These are phyloP conservation scores for Coremacera marginata DNA, from an alignment of 2,888 invertebrate genomes.

Conservation along the genomic window DNA sequence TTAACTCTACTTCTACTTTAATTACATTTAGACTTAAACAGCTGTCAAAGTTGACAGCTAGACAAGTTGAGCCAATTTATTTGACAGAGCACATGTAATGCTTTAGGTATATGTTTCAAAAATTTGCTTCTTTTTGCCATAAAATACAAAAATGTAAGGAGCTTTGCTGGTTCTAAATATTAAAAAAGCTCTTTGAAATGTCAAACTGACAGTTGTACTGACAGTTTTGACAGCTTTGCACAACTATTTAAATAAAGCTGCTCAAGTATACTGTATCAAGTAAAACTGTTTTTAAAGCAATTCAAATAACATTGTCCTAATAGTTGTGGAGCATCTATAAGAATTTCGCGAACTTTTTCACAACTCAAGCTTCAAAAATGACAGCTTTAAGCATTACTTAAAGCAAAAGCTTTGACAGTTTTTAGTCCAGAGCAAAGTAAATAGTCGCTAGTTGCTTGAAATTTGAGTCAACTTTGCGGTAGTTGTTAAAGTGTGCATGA, in stretches of 20 bases:
- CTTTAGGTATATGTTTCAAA: neutral
- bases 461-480: neutral
- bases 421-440: neutral
- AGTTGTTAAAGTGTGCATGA: neutral
- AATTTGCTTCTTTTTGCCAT: neutral
- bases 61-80: neutral
- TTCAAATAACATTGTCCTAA: neutral
- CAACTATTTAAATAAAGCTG: neutral
- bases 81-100: neutral
- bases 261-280: neutral
- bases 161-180: neutral
- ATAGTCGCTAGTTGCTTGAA: neutral
- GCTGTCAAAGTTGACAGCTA: slow-evolving; percentile 1
- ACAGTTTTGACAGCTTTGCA: neutral
- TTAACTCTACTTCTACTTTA: neutral
- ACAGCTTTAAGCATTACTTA: neutral
- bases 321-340: too few relatives aligned
- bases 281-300: neutral
- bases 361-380: neutral
- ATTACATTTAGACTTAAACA: neutral
- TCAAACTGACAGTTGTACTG: slow-evolving; percentile 4
- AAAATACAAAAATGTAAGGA: neutral
- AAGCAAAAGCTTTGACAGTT: neutral
- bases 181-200: neutral
- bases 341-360: neutral